These are phyloP conservation scores for Samia ricini DNA, from an alignment of 1,140 invertebrate genomes.

Conservation along the genomic window DNA sequence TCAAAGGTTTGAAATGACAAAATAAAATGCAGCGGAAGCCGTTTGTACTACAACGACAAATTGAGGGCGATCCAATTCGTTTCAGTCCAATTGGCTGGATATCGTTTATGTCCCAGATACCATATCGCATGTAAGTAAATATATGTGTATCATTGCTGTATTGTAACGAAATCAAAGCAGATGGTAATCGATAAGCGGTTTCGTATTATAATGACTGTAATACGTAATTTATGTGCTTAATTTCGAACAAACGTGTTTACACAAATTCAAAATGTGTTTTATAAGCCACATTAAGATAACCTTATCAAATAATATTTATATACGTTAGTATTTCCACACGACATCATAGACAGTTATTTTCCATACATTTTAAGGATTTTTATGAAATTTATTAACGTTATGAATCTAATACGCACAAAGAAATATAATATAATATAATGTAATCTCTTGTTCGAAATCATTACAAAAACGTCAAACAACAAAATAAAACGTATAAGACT, in stretches of 20 bases:
- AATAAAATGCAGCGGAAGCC: slow-evolving; percentile 65
- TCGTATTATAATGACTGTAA: slow-evolving; percentile 18
- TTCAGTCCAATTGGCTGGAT: slow-evolving; percentile 72
- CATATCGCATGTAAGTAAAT: slow-evolving; percentile 42
- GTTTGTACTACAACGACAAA: slow-evolving; percentile 57
- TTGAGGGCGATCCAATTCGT: slow-evolving; percentile 75
- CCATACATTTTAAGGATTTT: too few relatives aligned
- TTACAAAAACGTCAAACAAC: too few relatives aligned
- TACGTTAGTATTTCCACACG: too few relatives aligned
- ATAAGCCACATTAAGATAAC: not conserved
- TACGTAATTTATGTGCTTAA: not conserved
- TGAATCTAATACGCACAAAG: too few relatives aligned
- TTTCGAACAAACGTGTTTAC: not conserved
- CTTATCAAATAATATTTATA: not conserved
- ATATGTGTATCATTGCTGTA: slow-evolving; percentile 32
- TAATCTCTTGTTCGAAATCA: too few relatives aligned
- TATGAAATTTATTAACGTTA: too few relatives aligned
- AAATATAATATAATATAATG: too few relatives aligned
- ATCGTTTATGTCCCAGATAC: slow-evolving; percentile 65
- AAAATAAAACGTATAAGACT: too few relatives aligned
- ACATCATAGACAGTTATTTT: too few relatives aligned
- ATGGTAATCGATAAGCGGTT: slow-evolving; percentile 40
- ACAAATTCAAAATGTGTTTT: not conserved
- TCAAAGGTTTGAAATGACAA: slow-evolving; percentile 29
- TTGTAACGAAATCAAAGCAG: slow-evolving; percentile 47